Percentiles rank a stretch among this genome's conserved stretches.
Evolutionary conservation across 2,113 vertebrate species (phyloP).

Genomic region (Aegithalos caudatus): DNA sequence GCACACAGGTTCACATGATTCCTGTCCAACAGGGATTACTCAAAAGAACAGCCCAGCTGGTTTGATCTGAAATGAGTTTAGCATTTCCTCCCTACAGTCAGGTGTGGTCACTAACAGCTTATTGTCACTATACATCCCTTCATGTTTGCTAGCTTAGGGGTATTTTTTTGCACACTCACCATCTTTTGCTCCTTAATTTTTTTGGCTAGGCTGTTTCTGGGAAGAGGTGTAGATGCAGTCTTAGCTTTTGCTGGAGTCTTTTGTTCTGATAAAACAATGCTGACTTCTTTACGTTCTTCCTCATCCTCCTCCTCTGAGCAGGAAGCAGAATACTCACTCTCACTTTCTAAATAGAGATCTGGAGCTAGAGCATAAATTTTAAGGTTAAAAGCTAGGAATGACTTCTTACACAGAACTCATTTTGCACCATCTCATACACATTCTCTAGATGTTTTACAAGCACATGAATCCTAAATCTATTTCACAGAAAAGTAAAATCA

Average conservation of each 20-base stretch:
- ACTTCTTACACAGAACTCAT: neutral
- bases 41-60: neutral
- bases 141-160: neutral
- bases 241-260: conserved; percentile 69
- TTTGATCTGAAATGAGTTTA: neutral
- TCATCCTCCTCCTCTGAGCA: conserved; percentile 80
- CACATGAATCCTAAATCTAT: neutral
- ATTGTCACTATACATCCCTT: neutral
- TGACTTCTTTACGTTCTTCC: conserved; percentile 20
- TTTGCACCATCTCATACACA: neutral
- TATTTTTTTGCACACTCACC: conserved; percentile 43
- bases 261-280: neutral
- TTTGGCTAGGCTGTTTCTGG: conserved; percentile 76
- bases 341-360: conserved; percentile 80
- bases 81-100: neutral
- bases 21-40: neutral
- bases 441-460: neutral
- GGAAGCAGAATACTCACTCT: conserved; percentile 87
- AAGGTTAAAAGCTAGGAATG: neutral
- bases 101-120: neutral
- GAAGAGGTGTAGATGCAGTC: conserved; percentile 21
- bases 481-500: neutral
- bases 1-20: neutral
- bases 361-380: conserved; percentile 65
- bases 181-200: conserved; percentile 72